phyloP scores from a whole-genome alignment of 2,888 invertebrate genomes.

The Zele albiditarsus region DNA sequence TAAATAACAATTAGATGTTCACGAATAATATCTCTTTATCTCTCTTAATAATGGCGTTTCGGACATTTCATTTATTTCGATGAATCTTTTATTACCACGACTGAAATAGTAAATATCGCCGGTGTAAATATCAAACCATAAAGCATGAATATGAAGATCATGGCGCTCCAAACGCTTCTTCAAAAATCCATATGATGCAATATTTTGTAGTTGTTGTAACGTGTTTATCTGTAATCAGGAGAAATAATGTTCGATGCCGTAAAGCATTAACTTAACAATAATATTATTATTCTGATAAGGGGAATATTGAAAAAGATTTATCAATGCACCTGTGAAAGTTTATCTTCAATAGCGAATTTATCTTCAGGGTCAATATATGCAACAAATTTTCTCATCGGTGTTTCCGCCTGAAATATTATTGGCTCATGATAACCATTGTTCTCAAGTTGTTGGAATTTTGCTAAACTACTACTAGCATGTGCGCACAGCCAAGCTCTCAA shows the following conservation, averaged over 20 bases:
- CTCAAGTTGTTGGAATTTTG: slow-evolving; percentile 86
- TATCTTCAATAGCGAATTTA: slow-evolving; percentile 90
- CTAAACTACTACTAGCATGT: slow-evolving; percentile 86
- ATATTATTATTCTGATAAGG: too few species aligned
- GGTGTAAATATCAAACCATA: slow-evolving; percentile 98
- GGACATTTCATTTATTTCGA: slow-evolving; percentile 88
- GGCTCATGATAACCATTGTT: slow-evolving; percentile 79
- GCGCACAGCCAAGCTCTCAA: slow-evolving; percentile 93
- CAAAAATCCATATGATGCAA: slow-evolving; percentile 93
- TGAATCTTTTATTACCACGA: slow-evolving; percentile 87
- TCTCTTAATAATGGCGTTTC: slow-evolving; percentile 84
- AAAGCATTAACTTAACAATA: not conserved
- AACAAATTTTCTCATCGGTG: slow-evolving; percentile 89
- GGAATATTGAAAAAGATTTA: not conserved
- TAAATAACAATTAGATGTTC: slow-evolving; percentile 48
- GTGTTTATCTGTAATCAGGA: slow-evolving; percentile 82
- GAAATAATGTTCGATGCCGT: not conserved
- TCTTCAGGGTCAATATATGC: slow-evolving; percentile 96
- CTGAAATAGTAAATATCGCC: slow-evolving; percentile 97
- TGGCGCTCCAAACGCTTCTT: slow-evolving; percentile 86
- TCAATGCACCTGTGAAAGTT: slow-evolving; percentile 87
- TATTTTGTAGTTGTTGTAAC: slow-evolving; percentile 92
- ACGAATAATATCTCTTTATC: slow-evolving; percentile 87
- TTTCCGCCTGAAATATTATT: slow-evolving; percentile 89
- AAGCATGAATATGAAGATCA: slow-evolving; percentile 90